Evolutionary conservation across 2,113 vertebrate species (phyloP).

Genomic region (Gnathonemus longibarbis): DNA sequence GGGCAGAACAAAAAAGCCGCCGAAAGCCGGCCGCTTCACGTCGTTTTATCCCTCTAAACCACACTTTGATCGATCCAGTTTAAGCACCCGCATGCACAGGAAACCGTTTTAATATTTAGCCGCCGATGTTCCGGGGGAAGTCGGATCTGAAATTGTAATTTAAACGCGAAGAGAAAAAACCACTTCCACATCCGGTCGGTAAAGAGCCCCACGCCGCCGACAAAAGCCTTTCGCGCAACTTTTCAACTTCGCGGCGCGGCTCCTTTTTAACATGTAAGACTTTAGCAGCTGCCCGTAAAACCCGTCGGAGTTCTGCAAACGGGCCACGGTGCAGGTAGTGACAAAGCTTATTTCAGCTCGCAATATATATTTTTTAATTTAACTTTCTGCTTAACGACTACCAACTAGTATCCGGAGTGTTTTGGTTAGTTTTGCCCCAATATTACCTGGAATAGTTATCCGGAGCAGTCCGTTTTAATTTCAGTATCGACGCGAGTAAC

Average conservation of each 20-base stretch:
- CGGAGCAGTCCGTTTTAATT: neutral
- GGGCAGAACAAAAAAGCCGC: neutral
- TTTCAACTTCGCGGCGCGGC: neutral
- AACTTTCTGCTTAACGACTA: neutral
- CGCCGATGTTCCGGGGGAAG: conserved; percentile 66
- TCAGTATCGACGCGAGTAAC: neutral
- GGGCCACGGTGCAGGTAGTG: neutral
- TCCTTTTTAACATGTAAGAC: too few relatives aligned
- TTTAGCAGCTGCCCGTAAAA: neutral
- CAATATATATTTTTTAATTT: neutral
- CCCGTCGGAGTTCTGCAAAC: neutral
- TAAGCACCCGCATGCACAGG: conserved; percentile 45
- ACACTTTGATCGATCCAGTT: neutral
- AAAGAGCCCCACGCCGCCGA: conserved; percentile 26
- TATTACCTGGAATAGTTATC: neutral
- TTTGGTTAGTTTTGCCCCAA: neutral
- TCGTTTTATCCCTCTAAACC: neutral
- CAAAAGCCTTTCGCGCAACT: conserved; percentile 11
- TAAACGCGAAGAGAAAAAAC: conserved; percentile 62
- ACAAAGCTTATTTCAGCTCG: neutral
- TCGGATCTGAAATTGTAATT: conserved; percentile 59
- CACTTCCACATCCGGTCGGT: conserved; percentile 68
- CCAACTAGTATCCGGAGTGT: neutral
- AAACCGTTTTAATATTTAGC: conserved; percentile 59
- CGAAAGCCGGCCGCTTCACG: neutral